These are phyloP conservation scores for Brachionus sp. DNA, from an alignment of 1,140 invertebrate species.

Conservation along the genomic window DNA sequence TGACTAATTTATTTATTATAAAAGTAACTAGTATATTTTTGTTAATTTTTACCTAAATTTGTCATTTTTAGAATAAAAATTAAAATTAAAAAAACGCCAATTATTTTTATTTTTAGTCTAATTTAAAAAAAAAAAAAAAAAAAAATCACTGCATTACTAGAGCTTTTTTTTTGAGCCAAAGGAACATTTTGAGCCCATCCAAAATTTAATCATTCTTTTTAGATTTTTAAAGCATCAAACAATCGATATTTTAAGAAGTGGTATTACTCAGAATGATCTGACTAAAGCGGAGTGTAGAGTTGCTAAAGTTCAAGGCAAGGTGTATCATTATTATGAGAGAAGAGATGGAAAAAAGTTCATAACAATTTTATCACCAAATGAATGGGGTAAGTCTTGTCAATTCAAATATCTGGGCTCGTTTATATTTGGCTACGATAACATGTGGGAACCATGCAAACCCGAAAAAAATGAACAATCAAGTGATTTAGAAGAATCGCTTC, in stretches of 20 bases:
- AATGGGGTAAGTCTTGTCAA: neutral
- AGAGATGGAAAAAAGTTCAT: neutral
- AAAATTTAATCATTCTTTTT: neutral
- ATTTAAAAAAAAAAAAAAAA: too few relatives aligned
- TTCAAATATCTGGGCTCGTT: neutral
- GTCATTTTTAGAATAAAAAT: too few relatives aligned
- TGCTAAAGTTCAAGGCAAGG: neutral
- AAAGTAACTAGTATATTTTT: too few relatives aligned
- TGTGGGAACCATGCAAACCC: neutral
- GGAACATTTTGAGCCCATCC: too few relatives aligned
- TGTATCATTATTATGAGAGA: neutral
- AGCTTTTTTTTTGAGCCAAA: too few relatives aligned
- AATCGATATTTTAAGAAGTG: neutral
- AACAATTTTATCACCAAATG: conserved; percentile 1
- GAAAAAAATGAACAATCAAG: neutral
- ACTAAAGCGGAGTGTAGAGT: neutral
- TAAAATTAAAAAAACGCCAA: too few relatives aligned
- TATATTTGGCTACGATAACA: conserved; percentile 12
- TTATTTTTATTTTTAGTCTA: too few relatives aligned
- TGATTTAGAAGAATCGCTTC: neutral
- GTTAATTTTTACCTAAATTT: too few relatives aligned
- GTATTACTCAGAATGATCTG: neutral
- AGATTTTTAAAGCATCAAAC: neutral
- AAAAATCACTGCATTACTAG: too few relatives aligned
- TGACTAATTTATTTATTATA: too few relatives aligned